These are phyloP conservation scores for Sturnira hondurensis DNA, from an alignment of 2,113 vertebrate species.

Conservation along the genomic window DNA sequence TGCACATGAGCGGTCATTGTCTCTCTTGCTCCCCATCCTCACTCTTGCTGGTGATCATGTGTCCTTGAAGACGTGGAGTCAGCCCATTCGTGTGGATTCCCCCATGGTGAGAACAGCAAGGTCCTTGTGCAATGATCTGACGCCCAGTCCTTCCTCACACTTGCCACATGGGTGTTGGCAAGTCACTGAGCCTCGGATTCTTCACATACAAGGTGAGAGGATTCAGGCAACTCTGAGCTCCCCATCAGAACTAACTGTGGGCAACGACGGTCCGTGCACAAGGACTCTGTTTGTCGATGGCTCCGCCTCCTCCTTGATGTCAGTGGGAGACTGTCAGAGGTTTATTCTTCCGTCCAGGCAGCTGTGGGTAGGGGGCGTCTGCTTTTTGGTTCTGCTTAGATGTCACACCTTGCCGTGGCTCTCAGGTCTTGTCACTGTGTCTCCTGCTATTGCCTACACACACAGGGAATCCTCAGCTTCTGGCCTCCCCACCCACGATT, in stretches of 20 bases:
- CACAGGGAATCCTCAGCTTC: not conserved
- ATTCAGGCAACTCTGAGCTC: not conserved
- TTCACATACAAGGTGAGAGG: not conserved
- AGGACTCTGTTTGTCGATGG: not conserved
- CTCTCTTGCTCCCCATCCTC: not conserved
- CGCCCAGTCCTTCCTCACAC: not conserved
- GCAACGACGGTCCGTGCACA: rapidly evolving
- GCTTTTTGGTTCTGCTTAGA: not conserved
- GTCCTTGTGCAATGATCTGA: not conserved
- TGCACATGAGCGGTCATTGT: rapidly evolving
- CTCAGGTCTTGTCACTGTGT: not conserved
- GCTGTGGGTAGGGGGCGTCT: no score
- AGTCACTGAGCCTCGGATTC: not conserved
- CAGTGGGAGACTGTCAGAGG: not conserved
- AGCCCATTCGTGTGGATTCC: not conserved
- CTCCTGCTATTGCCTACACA: no score
- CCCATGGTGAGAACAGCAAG: not conserved
- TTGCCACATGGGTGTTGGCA: not conserved
- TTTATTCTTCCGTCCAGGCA: not conserved
- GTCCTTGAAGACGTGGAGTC: not conserved
- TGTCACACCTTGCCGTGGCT: no score
- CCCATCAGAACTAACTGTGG: not conserved
- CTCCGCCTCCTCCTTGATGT: not conserved
- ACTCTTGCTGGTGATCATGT: rapidly evolving
- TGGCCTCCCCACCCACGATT: not conserved